Evolutionary conservation across 2,113 vertebrate genomes (phyloP).

Genomic region (Tapirus terrestris): DNA sequence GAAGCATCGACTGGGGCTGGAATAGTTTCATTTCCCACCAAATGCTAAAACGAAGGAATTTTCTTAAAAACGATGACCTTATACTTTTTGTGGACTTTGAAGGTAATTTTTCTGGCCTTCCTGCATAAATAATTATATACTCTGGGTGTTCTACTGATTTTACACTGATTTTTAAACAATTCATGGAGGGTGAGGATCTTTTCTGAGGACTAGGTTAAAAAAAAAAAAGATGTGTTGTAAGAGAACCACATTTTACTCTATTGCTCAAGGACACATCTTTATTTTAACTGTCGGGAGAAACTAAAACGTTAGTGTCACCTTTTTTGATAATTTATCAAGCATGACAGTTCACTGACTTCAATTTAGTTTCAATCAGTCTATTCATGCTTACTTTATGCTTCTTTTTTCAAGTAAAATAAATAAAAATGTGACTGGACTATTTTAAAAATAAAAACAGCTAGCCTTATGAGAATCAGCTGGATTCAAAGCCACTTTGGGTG

Average conservation of each 20-base stretch:
- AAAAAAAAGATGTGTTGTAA: not conserved
- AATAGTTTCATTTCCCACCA: constrained; percentile 88
- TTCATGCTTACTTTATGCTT: not conserved
- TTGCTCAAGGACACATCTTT: not conserved
- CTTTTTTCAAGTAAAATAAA: not conserved
- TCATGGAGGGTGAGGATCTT: not conserved
- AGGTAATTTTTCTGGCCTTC: constrained; percentile 83
- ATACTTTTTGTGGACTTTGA: constrained; percentile 92
- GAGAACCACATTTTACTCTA: not conserved
- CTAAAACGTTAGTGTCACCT: not conserved
- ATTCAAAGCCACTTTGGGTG: not conserved
- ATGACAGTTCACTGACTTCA: not conserved
- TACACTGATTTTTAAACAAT: not conserved
- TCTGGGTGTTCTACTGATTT: not conserved
- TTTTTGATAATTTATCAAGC: not conserved
- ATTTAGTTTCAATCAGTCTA: not conserved
- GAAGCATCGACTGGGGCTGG: constrained; percentile 86
- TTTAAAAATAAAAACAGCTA: not conserved
- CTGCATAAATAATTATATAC: not conserved
- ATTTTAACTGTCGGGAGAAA: not conserved
- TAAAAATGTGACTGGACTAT: not conserved
- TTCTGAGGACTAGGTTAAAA: not conserved
- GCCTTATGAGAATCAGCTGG: not conserved
- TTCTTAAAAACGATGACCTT: constrained; percentile 92
- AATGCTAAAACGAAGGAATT: constrained; percentile 87